Base-by-base conservation (phyloP, 2,888 invertebrate species). In the Pristionchus arcanus region DNA sequence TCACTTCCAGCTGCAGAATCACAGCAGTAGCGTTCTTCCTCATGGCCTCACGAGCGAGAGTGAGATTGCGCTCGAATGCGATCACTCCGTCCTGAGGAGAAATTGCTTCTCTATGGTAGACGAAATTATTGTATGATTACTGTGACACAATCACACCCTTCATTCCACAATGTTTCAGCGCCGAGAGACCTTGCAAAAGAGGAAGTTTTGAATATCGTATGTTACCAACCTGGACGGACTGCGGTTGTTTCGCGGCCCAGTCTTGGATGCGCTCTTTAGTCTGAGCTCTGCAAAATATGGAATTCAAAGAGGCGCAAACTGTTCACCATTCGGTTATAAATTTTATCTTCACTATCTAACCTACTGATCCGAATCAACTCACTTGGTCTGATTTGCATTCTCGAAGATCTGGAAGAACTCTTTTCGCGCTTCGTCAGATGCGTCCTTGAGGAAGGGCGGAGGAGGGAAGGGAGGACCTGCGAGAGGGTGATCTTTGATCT, bases 381-480 rank as follows among this genome's bases (percentile, higher is more conserved):
- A 88, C 87, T 55, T 88, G 21, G 89, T 89, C 42, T 42, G 42
- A n/a, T 89, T 89, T 5, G 37, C 81, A 21, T 89, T 81, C 28
- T 66, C 63, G 83, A 89, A 77, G 63, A 89, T 89, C 66, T 81
- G 63, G 89, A 81, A 81, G 89, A 89, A 89, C 83, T 89, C 89
- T 42, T 83, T 81, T n/a, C 89, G 59, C 13, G 89, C 89, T 15
- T 89, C 83, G 55, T 88, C 87, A 15, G 53, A 68, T 4, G 74
- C 87, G n/a, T 71, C 37, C 74, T 55, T 71, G 59, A 89, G 89
- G 89, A 89, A 89, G 5, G 89, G 89, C 15, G 89, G 89, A 49
- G 89, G 89, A 59, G 89, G 89, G 37, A 59, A 59, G 63, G 66
- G 86, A 42, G 71, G 74, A 55, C 71, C 74, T 74, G 74, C 31